Base-by-base conservation (phyloP, 2,888 invertebrate species). In the Micoletzkya japonica region DNA sequence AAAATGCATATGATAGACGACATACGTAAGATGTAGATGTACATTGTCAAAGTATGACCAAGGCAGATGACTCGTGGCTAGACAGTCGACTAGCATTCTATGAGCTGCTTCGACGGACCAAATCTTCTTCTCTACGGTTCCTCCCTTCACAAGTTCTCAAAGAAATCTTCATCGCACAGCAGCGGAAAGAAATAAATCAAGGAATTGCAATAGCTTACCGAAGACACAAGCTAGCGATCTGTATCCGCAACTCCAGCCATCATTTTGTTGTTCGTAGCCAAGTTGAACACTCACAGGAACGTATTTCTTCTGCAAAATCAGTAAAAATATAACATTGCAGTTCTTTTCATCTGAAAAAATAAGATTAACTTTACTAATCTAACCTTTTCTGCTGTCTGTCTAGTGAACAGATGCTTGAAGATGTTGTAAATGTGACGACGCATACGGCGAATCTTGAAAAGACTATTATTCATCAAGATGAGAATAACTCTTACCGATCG, bases 161-260 rank as follows among this genome's bases (percentile, higher is more conserved):
- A 32, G 14, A 36, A n/a, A n/a, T n/a, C n/a, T n/a, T n/a, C n/a
- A n/a, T n/a, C n/a, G n/a, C 44, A 10, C 44, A 44, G 20, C 44
- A 44, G 10, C 44, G 20, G 10, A 44, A 44, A 14, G 10, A 44
- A 20, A 14, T 44, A 10, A 10, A 10, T 14, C 26, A 6, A 39
- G 10, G 32, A 52, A 52, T 44, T 34, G 50, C 2, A 28, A 28
- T 30, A 1, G 2, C 26, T n/a, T 34, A 66, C 64, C 34, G 10
- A 34, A 20, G n/a, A 66, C 34, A 54, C 52, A 52, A 4, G 64
- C 64, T 10, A 66, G 28, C 6, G 64, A 52, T 26, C 64, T 37
- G n/a, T 54, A 66, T n/a, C 64, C 64, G 37, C 64, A 66, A 20
- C 64, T 66, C 64, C 64, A 66, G 14, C 36, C 37, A 30, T 66